These are phyloP conservation scores for Hetaerina titia DNA, from an alignment of 2,888 invertebrate species.

Conservation along the genomic window DNA sequence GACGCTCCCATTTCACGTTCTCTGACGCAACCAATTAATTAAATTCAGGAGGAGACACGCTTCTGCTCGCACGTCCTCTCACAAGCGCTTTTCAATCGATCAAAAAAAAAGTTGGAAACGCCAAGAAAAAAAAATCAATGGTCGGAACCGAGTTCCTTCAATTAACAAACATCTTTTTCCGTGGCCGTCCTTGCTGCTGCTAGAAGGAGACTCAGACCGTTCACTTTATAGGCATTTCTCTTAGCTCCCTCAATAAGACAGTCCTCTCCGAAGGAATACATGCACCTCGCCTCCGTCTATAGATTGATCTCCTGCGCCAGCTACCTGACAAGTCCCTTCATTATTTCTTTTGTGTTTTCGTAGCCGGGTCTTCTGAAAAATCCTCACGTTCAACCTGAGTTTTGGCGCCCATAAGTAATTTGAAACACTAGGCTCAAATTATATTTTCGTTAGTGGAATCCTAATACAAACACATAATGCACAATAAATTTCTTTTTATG, in stretches of 20 bases:
- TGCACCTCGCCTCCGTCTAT: not conserved
- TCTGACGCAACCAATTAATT: conserved; percentile 35
- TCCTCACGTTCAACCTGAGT: no score
- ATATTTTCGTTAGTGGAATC: no score
- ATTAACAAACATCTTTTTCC: conserved; percentile 9
- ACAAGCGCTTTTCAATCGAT: conserved; percentile 7
- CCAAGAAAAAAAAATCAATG: not conserved
- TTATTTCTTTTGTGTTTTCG: not conserved
- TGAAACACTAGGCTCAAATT: no score
- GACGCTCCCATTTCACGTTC: not conserved
- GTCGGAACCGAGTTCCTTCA: not conserved
- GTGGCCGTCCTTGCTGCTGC: not conserved
- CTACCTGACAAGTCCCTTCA: not conserved
- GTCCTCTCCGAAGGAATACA: not conserved
- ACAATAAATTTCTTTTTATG: no score
- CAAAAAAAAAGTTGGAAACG: not conserved
- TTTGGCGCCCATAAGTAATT: no score
- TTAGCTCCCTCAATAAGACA: not conserved
- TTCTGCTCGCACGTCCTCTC: not conserved
- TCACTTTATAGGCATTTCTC: not conserved
- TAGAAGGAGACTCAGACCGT: not conserved
- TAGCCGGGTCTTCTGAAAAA: not conserved
- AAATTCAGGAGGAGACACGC: conserved; percentile 1
- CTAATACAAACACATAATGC: no score
- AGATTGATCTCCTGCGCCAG: not conserved